Percentiles rank a stretch among this genome's conserved stretches.
These are phyloP conservation scores for Ianthella basta DNA, from an alignment of 37 sponge, comb jelly and placozoan species.

Conservation along the genomic window DNA sequence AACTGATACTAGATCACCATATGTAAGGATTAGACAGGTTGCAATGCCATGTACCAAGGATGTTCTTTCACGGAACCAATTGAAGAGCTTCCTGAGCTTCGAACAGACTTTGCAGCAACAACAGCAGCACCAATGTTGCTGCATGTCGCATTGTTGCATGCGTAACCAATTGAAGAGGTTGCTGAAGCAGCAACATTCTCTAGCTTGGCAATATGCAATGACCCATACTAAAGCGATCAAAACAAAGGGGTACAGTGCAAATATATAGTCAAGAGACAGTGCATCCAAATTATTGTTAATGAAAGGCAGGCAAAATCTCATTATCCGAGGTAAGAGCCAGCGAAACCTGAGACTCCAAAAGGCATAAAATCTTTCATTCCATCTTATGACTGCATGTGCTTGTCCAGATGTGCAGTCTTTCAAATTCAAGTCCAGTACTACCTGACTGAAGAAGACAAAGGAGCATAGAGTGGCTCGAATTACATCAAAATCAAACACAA, in stretches of 20 bases:
- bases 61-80: background rate
- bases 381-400: background rate
- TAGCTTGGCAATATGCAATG: background rate
- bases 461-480: background rate
- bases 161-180: background rate
- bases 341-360: background rate
- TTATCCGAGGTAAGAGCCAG: background rate
- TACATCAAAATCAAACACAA: background rate
- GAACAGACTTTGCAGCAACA: background rate
- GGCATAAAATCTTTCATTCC: background rate
- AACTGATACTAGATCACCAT: background rate
- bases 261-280: slow-evolving; percentile 38
- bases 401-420: background rate
- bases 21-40: slow-evolving; percentile 7
- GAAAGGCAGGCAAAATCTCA: slow-evolving; percentile 33
- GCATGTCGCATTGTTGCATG: too few relatives aligned
- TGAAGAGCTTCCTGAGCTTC: background rate
- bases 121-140: background rate
- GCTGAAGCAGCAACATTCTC: background rate
- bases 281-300: slow-evolving; percentile 16
- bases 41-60: background rate
- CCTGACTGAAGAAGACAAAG: slow-evolving; percentile 23
- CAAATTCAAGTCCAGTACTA: background rate
- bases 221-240: background rate
- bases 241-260: slow-evolving; percentile 55